Percentiles rank a stretch among this genome's conserved stretches.
Conservation (phyloP, 2,797 vertebrate genomes). For the Falco concolor region DNA sequence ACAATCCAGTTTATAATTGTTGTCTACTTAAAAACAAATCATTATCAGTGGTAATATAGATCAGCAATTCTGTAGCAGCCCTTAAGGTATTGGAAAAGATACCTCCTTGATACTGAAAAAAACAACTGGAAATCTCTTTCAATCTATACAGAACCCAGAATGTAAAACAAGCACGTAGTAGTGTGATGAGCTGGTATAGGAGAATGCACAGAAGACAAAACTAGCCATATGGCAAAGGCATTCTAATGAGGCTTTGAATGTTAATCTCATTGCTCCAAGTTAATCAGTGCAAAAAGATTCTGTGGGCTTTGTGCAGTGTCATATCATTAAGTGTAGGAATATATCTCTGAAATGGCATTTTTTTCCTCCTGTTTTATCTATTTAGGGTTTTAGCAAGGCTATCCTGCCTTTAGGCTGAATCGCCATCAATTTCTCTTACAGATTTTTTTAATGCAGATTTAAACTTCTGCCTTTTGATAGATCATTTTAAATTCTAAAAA, state of each 20-base stretch:
- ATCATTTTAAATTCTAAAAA: conserved; percentile 2
- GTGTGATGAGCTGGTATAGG: not conserved
- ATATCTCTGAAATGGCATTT: not conserved
- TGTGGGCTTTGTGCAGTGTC: conserved; percentile 30
- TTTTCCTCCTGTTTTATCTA: not conserved
- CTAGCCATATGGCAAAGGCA: not conserved
- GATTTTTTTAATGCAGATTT: not conserved
- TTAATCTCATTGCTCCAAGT: conserved; percentile 45
- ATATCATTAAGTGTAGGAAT: conserved; percentile 7
- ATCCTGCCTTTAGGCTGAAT: conserved; percentile 6
- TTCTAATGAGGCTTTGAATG: conserved; percentile 41
- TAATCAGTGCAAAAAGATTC: conserved; percentile 32
- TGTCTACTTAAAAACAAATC: not conserved
- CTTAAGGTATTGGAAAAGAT: not conserved
- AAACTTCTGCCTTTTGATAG: not conserved
- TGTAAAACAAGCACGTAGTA: not conserved
- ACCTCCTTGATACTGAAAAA: not conserved
- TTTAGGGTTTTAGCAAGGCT: not conserved
- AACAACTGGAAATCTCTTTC: not conserved
- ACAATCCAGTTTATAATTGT: not conserved
- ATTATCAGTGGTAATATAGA: not conserved
- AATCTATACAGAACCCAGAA: not conserved
- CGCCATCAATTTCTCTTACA: not conserved
- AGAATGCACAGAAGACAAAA: not conserved
- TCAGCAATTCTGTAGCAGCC: not conserved